A percentile compares a stretch with the other conserved stretches of the same genome.
Conservation (phyloP, 2,113 vertebrate species). For the Forbesichthys agassizii region DNA sequence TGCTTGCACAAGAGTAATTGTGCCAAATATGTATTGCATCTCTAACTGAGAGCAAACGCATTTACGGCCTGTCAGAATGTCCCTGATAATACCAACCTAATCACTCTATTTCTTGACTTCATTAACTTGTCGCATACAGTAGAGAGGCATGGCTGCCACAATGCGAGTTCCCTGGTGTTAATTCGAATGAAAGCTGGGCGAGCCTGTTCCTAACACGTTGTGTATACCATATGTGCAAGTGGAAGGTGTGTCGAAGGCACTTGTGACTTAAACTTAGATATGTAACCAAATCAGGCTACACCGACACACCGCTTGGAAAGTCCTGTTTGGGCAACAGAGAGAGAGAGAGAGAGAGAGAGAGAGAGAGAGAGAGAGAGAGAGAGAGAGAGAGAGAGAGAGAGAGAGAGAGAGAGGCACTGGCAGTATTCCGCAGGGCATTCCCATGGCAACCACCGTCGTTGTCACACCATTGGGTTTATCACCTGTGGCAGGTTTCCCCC, state of each 20-base stretch:
- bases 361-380: too few species aligned
- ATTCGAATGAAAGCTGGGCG: conserved; percentile 36
- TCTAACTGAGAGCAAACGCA: background rate
- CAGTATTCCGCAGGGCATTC: conserved; percentile 17
- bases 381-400: too few species aligned
- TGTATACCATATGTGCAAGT: conserved; percentile 26
- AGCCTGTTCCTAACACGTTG: conserved; percentile 24
- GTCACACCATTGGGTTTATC: conserved; percentile 31
- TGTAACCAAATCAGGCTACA: background rate
- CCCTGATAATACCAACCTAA: conserved; percentile 4
- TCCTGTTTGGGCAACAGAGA: background rate
- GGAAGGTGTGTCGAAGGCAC: background rate
- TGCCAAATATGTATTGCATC: background rate
- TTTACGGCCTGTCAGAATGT: background rate
- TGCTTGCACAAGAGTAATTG: background rate
- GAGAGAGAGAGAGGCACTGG: background rate
- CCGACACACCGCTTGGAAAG: conserved; percentile 3
- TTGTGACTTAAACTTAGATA: background rate
- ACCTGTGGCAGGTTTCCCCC: conserved; percentile 3
- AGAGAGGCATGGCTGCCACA: background rate
- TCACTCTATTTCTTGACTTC: background rate
- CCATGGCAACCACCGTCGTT: conserved; percentile 30
- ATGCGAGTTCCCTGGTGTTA: conserved; percentile 42
- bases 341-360: background rate
- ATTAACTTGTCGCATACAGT: conserved; percentile 31